Evolutionary conservation across 2,113 vertebrate genomes (phyloP).

Genomic region (Raja brachyura): DNA sequence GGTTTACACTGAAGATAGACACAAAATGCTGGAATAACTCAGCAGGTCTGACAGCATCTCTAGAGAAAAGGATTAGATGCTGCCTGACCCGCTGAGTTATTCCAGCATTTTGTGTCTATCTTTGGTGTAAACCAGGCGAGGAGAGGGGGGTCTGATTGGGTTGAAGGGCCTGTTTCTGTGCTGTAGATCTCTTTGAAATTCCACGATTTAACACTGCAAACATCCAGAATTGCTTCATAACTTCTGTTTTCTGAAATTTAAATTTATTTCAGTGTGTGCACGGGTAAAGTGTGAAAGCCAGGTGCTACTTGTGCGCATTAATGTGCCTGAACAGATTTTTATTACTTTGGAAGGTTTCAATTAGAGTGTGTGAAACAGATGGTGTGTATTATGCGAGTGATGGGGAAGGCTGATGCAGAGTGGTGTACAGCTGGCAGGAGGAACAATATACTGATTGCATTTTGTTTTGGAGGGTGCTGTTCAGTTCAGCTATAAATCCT

Average conservation of each 20-base stretch:
- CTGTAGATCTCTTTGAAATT: not conserved
- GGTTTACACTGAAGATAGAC: too few relatives aligned
- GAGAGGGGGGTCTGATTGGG: too few relatives aligned
- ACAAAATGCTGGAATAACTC: too few relatives aligned
- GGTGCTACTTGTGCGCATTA: not conserved
- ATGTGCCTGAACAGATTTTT: not conserved
- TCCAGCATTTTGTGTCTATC: too few relatives aligned
- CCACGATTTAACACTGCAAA: not conserved
- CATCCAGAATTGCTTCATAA: not conserved
- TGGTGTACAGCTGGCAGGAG: slow-evolving; percentile 21
- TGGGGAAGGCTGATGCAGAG: not conserved
- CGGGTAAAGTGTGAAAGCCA: not conserved
- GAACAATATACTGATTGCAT: not conserved
- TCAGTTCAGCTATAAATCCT: not conserved
- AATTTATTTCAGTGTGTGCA: not conserved
- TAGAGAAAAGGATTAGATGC: too few relatives aligned
- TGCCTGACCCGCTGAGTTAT: too few relatives aligned
- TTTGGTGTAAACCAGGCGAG: too few relatives aligned
- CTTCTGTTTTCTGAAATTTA: not conserved
- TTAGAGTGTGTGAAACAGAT: slow-evolving; percentile 4
- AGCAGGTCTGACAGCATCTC: too few relatives aligned
- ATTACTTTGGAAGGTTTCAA: slow-evolving; percentile 29
- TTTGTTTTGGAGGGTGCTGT: not conserved
- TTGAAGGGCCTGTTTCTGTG: too few relatives aligned
- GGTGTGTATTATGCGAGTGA: slow-evolving; percentile 13